Evolutionary conservation across 2,113 vertebrate genomes (phyloP).

Genomic region (Piaya cayana): DNA sequence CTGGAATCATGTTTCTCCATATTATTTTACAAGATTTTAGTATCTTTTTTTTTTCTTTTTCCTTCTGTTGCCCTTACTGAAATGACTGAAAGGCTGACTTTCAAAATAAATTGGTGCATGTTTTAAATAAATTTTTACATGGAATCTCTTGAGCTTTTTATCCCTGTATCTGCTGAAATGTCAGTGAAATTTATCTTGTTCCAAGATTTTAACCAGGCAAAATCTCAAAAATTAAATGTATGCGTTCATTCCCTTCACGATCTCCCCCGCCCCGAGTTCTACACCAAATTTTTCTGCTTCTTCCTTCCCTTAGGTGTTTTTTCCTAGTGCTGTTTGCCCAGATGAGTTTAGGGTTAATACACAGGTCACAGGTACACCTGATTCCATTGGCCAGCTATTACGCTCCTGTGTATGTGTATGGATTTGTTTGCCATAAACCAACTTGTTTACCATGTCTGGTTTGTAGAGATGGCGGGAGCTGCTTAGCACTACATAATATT

Average conservation of each 20-base stretch:
- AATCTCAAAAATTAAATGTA: constrained; percentile 23
- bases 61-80: neutral
- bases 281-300: neutral
- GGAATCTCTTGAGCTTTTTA: constrained; percentile 26
- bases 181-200: constrained; percentile 21
- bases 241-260: neutral
- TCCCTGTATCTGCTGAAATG: constrained; percentile 35
- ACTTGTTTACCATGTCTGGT: neutral
- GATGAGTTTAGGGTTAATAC: neutral
- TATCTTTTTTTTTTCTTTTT: neutral
- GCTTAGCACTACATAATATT: constrained; percentile 63
- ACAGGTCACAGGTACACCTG: neutral
- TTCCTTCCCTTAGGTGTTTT: neutral
- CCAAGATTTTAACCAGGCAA: neutral
- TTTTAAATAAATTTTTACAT: constrained; percentile 59
- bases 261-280: no score
- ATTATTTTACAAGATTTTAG: neutral
- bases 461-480: neutral
- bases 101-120: constrained; percentile 33
- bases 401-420: neutral
- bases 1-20: neutral
- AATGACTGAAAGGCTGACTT: constrained; percentile 31
- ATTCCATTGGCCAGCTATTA: neutral
- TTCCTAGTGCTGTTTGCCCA: neutral
- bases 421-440: neutral